Base-by-base conservation (phyloP, 2,113 vertebrate species). In the Aegithalos caudatus region DNA sequence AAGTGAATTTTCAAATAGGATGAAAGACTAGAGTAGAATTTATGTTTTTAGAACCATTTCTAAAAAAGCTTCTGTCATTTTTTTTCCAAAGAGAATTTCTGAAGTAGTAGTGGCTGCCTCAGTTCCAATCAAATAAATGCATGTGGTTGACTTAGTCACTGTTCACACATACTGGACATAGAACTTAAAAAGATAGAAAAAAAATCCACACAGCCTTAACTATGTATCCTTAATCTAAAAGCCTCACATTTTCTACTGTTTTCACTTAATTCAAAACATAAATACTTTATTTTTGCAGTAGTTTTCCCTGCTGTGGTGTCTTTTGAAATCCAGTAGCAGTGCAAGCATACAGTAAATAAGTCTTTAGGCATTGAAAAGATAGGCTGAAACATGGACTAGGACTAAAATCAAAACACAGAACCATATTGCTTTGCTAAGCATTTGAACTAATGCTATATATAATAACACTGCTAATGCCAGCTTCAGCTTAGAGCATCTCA, bases 331-430 rank as follows among this genome's bases (percentile, higher is more conserved):
- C 64, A 79, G 24, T 7, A 86, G 81, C 42, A 86, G 51, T 24
- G 14, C 0, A 0, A 95, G 50, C 14, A 77, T 17, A 71, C 7
- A 79, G 44, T 62, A 96, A 84, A 91, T 90, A 47, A 69, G 31
- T 62, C 42, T 72, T 21, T 11, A 70, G 38, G 79, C 67, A 88
- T 77, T 95, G 85, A 86, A 91, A 88, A 47, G 47, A 54, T 24
- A 92, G 38, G 40, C 64, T 84, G 81, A 94, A 96, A 88, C 47
- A 88, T 9, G 24, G 48, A 84, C 66, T 73, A 77, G 69, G 42
- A 91, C 79, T 61, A 86, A 94, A 95, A 95, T 51, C 33, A 86
- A 88, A 94, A 79, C 48, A 81, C 1, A 83, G 20, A 67, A 74
- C 29, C 62, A 28, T 38, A 80, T 64, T 77, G 40, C n/a, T 66